phyloP scores from a whole-genome alignment of 2,113 vertebrate species.

The Saccopteryx bilineata region DNA sequence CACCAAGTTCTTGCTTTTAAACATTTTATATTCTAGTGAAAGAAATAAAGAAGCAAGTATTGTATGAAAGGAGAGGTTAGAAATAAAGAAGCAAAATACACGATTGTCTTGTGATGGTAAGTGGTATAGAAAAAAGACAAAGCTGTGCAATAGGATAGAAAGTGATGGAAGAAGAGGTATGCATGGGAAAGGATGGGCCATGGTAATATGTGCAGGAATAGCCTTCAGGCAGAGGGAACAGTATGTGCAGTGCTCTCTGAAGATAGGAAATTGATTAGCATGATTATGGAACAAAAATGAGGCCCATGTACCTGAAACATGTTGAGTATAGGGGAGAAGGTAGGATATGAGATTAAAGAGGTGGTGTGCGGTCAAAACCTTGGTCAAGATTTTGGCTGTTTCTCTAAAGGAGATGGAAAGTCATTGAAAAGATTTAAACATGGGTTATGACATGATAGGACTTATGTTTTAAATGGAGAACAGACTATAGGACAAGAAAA shows the following conservation, averaged over 20 bases:
- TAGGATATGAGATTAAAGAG: not conserved
- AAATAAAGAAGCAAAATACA: not conserved
- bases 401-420: not conserved
- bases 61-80: too few relatives aligned
- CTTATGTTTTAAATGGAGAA: not conserved
- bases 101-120: not conserved
- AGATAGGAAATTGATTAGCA: not conserved
- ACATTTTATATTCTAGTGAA: not conserved
- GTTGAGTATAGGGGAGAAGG: not conserved
- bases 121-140: not conserved
- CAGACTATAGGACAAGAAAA: not conserved
- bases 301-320: not conserved
- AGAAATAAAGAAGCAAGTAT: not conserved
- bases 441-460: not conserved
- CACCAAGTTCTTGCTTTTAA: not conserved
- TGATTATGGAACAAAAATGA: not conserved
- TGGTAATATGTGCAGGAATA: not conserved
- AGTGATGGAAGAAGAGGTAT: not conserved
- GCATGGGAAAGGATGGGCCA: not conserved
- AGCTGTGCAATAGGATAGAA: not conserved
- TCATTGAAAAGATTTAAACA: not conserved
- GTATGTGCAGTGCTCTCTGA: rapidly evolving
- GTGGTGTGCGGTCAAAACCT: not conserved
- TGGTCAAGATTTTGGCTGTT: not conserved
- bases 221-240: not conserved